Conservation (phyloP, 30 jellyfish, hydroid and myxozoan species). For the Pelagia noctiluca region DNA sequence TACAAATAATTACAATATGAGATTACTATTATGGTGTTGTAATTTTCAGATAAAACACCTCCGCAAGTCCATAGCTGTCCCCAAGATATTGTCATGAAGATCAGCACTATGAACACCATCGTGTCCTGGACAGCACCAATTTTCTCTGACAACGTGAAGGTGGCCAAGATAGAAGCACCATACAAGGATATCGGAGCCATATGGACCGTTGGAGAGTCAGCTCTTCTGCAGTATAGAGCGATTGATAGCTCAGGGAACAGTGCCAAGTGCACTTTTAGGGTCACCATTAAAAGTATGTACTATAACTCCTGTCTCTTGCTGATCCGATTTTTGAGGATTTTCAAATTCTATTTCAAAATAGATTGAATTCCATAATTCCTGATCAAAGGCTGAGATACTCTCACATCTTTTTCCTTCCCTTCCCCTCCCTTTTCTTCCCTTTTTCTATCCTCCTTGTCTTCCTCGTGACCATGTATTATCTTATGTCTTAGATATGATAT, state of each 20-base stretch:
- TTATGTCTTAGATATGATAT: too few species aligned
- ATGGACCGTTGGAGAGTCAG: conserved; percentile 73
- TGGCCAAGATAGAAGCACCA: conserved; percentile 66
- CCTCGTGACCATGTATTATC: too few species aligned
- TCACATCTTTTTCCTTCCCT: too few species aligned
- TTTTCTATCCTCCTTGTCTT: too few species aligned
- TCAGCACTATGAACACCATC: conserved; percentile 24
- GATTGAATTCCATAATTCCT: too few species aligned
- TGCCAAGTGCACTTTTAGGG: conserved; percentile 87
- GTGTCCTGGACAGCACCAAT: conserved; percentile 82
- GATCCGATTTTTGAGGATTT: too few species aligned
- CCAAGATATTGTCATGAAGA: conserved; percentile 56
- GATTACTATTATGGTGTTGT: too few species aligned
- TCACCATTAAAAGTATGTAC: conserved; percentile 82
- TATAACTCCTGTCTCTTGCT: neutral
- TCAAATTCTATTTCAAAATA: too few species aligned
- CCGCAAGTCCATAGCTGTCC: conserved; percentile 88
- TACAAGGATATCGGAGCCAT: conserved; percentile 56
- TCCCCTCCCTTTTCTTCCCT: too few species aligned
- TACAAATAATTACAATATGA: too few species aligned
- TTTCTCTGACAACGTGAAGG: conserved; percentile 87
- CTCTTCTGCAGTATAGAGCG: conserved; percentile 81
- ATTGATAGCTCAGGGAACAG: conserved; percentile 87
- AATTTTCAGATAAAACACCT: conserved; percentile 78
- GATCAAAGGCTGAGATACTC: too few species aligned